These are phyloP conservation scores for Xestia c-nigrum DNA, from an alignment of 2,888 invertebrate species.

Conservation along the genomic window DNA sequence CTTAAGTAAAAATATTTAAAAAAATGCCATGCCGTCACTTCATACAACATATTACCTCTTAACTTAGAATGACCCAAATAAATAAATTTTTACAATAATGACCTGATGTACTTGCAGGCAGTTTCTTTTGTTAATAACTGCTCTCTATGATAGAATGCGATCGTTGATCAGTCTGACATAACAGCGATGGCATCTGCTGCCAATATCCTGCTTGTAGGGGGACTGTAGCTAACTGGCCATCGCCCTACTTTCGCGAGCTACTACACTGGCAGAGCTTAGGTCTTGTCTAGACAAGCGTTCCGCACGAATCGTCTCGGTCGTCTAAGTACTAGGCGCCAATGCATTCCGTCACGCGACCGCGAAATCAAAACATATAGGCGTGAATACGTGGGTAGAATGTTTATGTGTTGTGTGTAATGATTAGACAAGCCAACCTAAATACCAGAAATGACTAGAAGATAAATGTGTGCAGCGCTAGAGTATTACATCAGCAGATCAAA, in stretches of 20 bases:
- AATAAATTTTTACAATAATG: not conserved
- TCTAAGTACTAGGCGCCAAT: conserved; percentile 3
- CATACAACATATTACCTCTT: no score
- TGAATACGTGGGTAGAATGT: conserved; percentile 6
- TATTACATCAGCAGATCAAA: not conserved
- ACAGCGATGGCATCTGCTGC: conserved; percentile 43
- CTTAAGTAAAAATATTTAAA: no score
- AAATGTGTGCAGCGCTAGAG: not conserved
- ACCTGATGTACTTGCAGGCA: not conserved
- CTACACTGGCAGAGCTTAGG: conserved; percentile 24
- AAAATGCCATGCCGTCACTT: no score
- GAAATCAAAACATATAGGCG: conserved; percentile 27
- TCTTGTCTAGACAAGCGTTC: conserved; percentile 19
- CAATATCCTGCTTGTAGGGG: conserved; percentile 62
- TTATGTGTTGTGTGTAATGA: not conserved
- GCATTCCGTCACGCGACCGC: conserved; percentile 25
- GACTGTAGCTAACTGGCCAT: conserved; percentile 52
- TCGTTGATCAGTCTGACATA: conserved; percentile 31
- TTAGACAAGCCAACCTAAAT: not conserved
- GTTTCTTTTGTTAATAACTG: not conserved
- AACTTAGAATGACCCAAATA: no score
- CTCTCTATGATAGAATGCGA: conserved; percentile 12
- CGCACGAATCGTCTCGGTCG: not conserved
- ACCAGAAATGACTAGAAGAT: not conserved
- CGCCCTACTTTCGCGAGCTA: conserved; percentile 57